These are phyloP conservation scores for Hymenochirus boettgeri DNA, from an alignment of 2,113 vertebrate species.

Conservation along the genomic window DNA sequence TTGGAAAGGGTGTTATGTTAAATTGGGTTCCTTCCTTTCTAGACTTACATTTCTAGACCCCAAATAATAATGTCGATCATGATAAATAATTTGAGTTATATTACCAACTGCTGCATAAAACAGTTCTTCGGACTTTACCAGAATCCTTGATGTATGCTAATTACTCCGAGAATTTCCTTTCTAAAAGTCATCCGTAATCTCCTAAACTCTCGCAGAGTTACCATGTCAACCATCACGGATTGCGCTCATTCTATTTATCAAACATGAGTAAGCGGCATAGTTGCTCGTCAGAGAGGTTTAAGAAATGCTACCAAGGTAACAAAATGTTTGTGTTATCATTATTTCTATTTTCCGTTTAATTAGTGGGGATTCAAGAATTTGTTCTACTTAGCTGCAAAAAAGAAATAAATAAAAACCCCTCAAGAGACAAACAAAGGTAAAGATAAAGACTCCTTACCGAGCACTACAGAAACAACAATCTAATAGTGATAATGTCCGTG, in stretches of 20 bases:
- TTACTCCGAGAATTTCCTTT: conserved; percentile 1
- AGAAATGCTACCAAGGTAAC: conserved; percentile 16
- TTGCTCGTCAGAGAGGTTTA: conserved; percentile 4
- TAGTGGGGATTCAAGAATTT: background rate
- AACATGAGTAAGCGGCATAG: conserved; percentile 3
- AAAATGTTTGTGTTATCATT: background rate
- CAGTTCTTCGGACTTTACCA: background rate
- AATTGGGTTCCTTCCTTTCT: no score
- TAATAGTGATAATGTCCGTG: no score
- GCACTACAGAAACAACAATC: no score
- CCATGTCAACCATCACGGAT: conserved; percentile 30
- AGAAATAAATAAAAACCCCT: no score
- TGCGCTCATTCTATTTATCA: conserved; percentile 19
- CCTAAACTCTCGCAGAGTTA: conserved; percentile 9
- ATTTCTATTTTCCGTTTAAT: conserved; percentile 22
- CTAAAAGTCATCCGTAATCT: background rate
- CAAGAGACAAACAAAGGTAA: no score
- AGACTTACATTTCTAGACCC: no score
- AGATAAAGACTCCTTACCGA: no score
- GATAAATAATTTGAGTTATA: no score
- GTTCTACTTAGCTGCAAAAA: background rate
- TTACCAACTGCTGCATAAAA: background rate
- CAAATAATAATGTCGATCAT: no score
- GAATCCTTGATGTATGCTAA: background rate
- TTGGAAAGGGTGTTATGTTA: no score